phyloP scores from a whole-genome alignment of 2,113 vertebrate genomes.

The Taxidea taxus region DNA sequence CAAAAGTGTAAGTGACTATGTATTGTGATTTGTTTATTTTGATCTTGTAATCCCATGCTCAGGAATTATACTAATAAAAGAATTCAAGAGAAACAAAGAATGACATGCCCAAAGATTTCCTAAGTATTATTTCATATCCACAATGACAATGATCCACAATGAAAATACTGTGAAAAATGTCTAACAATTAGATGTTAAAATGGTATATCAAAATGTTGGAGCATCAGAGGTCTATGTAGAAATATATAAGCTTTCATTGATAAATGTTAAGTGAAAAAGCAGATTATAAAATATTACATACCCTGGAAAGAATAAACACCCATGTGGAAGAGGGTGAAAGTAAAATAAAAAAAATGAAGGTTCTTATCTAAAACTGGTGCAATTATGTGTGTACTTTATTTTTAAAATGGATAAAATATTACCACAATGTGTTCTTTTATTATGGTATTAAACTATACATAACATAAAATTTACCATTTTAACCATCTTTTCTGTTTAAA shows the following conservation, averaged over 20 bases:
- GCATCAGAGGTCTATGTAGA: background rate
- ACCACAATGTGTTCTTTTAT: background rate
- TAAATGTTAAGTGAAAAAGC: background rate
- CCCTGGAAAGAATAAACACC: background rate
- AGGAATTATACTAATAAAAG: background rate
- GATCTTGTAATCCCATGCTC: background rate
- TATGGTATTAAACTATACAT: background rate
- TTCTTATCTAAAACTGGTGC: background rate
- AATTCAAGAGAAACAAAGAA: background rate
- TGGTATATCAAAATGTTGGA: background rate
- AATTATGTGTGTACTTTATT: background rate
- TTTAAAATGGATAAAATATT: constrained; percentile 1
- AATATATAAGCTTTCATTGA: background rate
- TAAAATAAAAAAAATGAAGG: background rate
- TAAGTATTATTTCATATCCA: background rate
- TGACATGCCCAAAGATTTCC: background rate
- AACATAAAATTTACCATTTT: background rate
- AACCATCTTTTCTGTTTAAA: background rate
- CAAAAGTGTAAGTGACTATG: background rate
- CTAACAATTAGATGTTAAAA: background rate
- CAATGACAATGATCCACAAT: background rate
- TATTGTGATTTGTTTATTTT: background rate
- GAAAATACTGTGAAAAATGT: background rate
- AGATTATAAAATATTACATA: background rate
- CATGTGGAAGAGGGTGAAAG: background rate